phyloP scores from a whole-genome alignment of 2,888 invertebrate genomes.

The Platycnemis pennipes region DNA sequence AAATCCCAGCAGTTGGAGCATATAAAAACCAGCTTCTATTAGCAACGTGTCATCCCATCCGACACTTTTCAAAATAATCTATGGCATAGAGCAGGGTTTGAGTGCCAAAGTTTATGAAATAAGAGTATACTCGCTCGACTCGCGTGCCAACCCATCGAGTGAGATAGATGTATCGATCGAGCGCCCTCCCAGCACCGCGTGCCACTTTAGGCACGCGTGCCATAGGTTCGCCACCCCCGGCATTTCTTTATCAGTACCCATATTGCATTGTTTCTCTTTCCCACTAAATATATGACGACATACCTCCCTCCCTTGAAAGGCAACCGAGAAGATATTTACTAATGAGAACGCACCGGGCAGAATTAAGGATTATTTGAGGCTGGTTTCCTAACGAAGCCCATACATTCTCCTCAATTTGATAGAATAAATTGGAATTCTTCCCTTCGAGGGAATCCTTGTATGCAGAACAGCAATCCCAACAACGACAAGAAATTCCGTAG shows the following conservation, averaged over 20 bases:
- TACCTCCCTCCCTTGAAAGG: neutral
- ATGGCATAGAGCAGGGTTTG: too few species aligned
- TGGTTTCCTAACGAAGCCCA: constrained; percentile 33
- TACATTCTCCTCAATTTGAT: constrained; percentile 1
- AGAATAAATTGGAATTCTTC: neutral
- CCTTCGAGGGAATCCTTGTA: neutral
- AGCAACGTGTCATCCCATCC: too few species aligned
- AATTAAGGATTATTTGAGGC: neutral
- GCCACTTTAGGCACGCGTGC: too few species aligned
- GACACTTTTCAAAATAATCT: too few species aligned
- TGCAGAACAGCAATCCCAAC: neutral
- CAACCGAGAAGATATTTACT: constrained; percentile 18
- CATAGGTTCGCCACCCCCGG: neutral
- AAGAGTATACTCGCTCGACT: too few species aligned
- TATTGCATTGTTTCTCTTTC: neutral
- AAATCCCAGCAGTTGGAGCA: too few species aligned
- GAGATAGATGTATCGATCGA: too few species aligned
- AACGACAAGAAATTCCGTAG: neutral
- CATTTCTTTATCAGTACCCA: neutral
- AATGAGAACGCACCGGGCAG: neutral
- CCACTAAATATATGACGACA: neutral
- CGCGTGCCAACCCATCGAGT: too few species aligned
- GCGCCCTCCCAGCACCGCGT: too few species aligned
- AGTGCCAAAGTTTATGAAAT: too few species aligned
- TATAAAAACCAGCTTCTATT: too few species aligned